Evolutionary conservation across 2,797 vertebrate species (phyloP).

Genomic region (Siniperca scherzeri): DNA sequence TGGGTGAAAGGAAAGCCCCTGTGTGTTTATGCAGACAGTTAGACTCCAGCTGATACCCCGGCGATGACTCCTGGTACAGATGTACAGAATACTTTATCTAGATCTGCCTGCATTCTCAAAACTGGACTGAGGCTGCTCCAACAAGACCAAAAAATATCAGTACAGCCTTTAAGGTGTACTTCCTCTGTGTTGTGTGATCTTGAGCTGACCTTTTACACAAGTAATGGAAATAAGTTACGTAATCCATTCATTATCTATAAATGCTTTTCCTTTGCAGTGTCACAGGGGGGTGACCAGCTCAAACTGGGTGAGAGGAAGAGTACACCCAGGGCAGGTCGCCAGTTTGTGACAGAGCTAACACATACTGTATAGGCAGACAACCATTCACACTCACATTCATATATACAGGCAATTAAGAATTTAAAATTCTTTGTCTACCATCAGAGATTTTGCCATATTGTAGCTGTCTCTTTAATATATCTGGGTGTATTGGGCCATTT

Average conservation of each 20-base stretch:
- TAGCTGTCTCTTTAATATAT: not conserved
- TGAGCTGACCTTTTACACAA: slow-evolving; percentile 19
- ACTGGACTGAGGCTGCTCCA: not conserved
- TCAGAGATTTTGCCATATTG: not conserved
- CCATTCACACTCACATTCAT: not conserved
- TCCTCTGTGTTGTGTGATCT: not conserved
- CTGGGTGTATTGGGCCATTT: not conserved
- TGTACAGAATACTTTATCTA: slow-evolving; percentile 31
- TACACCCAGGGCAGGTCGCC: not conserved
- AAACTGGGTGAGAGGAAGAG: not conserved
- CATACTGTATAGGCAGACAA: not conserved
- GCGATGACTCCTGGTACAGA: slow-evolving; percentile 39
- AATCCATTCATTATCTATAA: slow-evolving; percentile 14
- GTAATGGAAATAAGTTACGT: not conserved
- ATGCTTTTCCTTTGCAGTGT: not conserved
- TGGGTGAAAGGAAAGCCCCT: slow-evolving; percentile 54
- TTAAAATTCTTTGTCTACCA: not conserved
- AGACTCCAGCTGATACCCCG: slow-evolving; percentile 66
- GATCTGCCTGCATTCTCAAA: slow-evolving; percentile 32
- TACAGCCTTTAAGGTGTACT: slow-evolving; percentile 14
- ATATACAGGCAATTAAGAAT: not conserved
- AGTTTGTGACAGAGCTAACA: not conserved
- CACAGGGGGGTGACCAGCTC: not conserved
- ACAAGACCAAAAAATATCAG: slow-evolving; percentile 26
- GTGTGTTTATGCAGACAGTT: slow-evolving; percentile 69